These are phyloP conservation scores for Drosophila albomicans DNA, from an alignment of 1,140 invertebrate genomes.

Conservation along the genomic window DNA sequence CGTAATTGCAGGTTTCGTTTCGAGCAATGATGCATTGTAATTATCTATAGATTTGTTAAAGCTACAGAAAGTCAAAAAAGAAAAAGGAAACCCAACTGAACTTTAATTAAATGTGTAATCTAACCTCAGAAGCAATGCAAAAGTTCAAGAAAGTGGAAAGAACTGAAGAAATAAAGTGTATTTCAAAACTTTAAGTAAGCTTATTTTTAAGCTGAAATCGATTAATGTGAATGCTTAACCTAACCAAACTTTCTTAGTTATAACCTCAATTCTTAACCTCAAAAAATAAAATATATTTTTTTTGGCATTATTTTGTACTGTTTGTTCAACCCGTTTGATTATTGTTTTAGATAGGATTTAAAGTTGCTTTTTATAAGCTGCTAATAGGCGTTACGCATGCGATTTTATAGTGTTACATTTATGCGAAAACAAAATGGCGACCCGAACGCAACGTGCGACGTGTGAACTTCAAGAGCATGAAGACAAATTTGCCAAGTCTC, in stretches of 20 bases:
- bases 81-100: neutral
- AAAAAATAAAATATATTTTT: slow-evolving; percentile 18
- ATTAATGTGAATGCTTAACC: neutral
- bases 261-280: slow-evolving; percentile 15
- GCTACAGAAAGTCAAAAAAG: slow-evolving; percentile 4
- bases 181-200: no score
- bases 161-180: no score
- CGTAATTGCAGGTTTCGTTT: slow-evolving; percentile 72
- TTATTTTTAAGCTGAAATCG: no score
- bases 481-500: slow-evolving; percentile 71
- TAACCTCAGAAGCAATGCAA: slow-evolving; percentile 2
- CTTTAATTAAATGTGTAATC: neutral
- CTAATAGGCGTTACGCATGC: slow-evolving; percentile 76
- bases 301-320: slow-evolving; percentile 37
- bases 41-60: slow-evolving; percentile 50
- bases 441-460: slow-evolving; percentile 18
- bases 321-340: slow-evolving; percentile 41
- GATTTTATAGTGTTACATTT: slow-evolving; percentile 56
- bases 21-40: slow-evolving; percentile 62
- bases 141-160: neutral
- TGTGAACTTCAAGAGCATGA: slow-evolving; percentile 48
- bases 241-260: slow-evolving; percentile 3
- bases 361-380: slow-evolving; percentile 72
- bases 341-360: slow-evolving; percentile 78
- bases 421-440: slow-evolving; percentile 22